Base-by-base conservation (phyloP, 2,888 invertebrate genomes). In the Sesia bembeciformis region DNA sequence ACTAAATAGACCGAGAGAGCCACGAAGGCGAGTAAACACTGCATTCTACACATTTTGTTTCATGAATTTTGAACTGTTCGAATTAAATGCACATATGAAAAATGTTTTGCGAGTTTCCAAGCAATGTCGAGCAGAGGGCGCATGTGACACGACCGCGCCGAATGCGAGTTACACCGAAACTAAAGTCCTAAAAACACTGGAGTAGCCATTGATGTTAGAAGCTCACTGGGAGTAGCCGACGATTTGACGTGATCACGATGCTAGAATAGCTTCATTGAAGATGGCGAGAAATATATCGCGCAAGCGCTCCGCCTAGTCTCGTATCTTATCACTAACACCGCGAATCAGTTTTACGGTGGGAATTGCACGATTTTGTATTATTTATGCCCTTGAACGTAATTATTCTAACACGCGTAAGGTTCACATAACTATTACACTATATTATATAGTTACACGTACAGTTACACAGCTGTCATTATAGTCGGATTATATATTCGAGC, bases 31-130 rank as follows among this genome's bases (percentile, higher is more conserved):
- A 86, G 65, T 39, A 80, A 61, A 71, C 81, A 83, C 78, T 76
- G 76, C 65, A 63, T 64, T 72, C 63, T 76, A 67, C 77, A 83
- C 88, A 89, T 89, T 81, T 84, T 87, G 71, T 79, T 76, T 85
- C 77, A 87, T 84, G 67, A 83, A 83, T 72, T 68, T 72, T 57
- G 60, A 60, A 64, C 62, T 66, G 64, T 68, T 58, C 58, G 65
- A 64, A 70, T 60, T 77, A 81, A 78, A 80, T 79, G 74, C 79
- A 84, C 84, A 78, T 84, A 69, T 74, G 70, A 67, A 70, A 75
- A 70, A 64, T 57, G 64, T 62, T 66, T 64, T 70, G 67, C 72
- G 86, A 84, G 84, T 85, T 84, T 81, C 77, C 74, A 75, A 59
- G 70, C 63, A 74, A 74, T 75, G 72, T 70, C 74, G 72, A 54